Conservation (phyloP, 2,113 vertebrate species). For the Tachysurus vachellii region DNA sequence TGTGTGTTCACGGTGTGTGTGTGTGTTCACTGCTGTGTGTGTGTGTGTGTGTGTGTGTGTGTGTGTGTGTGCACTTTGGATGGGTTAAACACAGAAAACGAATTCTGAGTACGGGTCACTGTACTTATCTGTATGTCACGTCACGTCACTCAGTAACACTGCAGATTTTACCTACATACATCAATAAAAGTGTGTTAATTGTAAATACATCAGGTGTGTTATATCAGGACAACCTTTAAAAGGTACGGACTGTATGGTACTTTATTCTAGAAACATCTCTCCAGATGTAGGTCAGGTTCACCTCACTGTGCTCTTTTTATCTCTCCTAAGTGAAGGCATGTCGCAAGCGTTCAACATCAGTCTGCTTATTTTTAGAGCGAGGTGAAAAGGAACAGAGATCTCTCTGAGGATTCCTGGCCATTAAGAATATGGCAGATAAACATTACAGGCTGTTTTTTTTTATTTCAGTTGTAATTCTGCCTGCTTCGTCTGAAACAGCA, state of each 20-base stretch:
- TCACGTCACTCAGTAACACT: neutral
- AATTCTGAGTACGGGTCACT: no score
- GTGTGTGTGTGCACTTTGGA: no score
- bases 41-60: no score
- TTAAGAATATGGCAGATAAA: slow-evolving; percentile 16
- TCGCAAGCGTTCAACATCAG: slow-evolving; percentile 26
- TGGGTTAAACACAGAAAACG: no score
- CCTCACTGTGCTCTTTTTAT: slow-evolving; percentile 6
- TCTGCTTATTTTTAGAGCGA: neutral
- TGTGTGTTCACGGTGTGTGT: no score
- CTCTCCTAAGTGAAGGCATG: slow-evolving; percentile 11
- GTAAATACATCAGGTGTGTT: neutral
- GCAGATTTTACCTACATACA: neutral
- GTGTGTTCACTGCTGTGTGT: no score
- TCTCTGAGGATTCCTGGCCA: neutral
- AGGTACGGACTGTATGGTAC: neutral
- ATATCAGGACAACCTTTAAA: neutral
- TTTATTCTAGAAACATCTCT: neutral
- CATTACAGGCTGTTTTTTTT: no score
- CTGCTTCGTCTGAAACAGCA: neutral
- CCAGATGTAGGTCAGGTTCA: slow-evolving; percentile 40
- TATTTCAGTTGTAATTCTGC: no score
- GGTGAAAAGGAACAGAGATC: neutral
- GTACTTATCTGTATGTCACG: no score
- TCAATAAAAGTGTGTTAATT: neutral